Evolutionary conservation across 1,140 invertebrate species (phyloP).

Genomic region (Brachionus paranguensis): DNA sequence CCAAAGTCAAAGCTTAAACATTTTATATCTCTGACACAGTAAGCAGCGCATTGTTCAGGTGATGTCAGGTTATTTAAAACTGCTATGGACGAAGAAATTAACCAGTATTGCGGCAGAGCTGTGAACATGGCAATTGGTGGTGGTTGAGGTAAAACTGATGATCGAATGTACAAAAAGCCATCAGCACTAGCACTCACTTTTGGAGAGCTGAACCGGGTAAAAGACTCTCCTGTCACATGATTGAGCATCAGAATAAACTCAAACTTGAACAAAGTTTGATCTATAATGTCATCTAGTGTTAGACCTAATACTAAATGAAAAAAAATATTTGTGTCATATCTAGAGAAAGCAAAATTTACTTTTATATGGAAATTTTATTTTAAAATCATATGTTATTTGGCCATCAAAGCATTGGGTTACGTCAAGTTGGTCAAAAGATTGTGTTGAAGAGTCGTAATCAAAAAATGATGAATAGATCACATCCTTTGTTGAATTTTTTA

Average conservation of each 20-base stretch:
- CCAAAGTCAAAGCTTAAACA: slow-evolving; percentile 37
- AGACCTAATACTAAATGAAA: not conserved
- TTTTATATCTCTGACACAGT: not conserved
- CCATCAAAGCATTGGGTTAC: not conserved
- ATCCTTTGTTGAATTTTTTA: not conserved
- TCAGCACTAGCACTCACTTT: not conserved
- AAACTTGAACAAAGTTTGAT: not conserved
- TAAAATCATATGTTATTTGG: not conserved
- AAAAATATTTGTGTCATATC: not conserved
- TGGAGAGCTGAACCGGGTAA: not conserved
- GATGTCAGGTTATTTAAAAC: not conserved
- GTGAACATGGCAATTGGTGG: slow-evolving; percentile 14
- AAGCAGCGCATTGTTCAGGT: not conserved
- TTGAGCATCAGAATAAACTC: not conserved
- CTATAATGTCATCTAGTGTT: not conserved
- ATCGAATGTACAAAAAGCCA: slow-evolving; percentile 29
- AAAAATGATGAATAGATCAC: slow-evolving; percentile 13
- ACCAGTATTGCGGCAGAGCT: not conserved
- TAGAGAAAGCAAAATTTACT: not conserved
- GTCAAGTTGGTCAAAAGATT: not conserved
- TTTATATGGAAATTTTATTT: slow-evolving; percentile 20
- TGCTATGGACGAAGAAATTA: not conserved
- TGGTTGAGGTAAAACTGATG: slow-evolving; percentile 6
- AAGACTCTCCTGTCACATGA: not conserved
- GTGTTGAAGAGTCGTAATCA: not conserved